Evolutionary conservation across 2,888 invertebrate species (phyloP).

Genomic region (Eugnorisma glareosa): DNA sequence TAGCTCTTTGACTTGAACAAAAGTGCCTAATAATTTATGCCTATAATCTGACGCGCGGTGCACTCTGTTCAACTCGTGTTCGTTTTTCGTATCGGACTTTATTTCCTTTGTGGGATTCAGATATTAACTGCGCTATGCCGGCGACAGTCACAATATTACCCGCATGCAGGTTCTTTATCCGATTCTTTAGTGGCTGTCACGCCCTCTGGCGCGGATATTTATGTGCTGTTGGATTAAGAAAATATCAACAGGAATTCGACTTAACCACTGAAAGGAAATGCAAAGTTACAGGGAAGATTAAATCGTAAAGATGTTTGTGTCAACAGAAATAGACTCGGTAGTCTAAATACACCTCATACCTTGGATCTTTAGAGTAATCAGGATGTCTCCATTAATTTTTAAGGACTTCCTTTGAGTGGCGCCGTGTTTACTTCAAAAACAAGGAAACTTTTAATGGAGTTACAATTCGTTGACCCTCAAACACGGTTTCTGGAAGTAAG

Average conservation of each 20-base stretch:
- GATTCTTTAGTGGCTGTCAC: slow-evolving; percentile 81
- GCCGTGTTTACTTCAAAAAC: slow-evolving; percentile 86
- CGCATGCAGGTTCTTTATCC: slow-evolving; percentile 79
- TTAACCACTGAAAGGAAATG: slow-evolving; percentile 70
- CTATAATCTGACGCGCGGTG: slow-evolving; percentile 88
- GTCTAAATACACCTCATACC: slow-evolving; percentile 78
- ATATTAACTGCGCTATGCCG: slow-evolving; percentile 84
- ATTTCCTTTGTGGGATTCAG: slow-evolving; percentile 84
- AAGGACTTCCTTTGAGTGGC: slow-evolving; percentile 88
- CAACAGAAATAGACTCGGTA: slow-evolving; percentile 80
- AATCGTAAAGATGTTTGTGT: slow-evolving; percentile 75
- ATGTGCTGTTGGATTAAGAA: slow-evolving; percentile 77
- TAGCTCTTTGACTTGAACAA: slow-evolving; percentile 88
- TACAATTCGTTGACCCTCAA: slow-evolving; percentile 86
- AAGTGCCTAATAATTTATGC: slow-evolving; percentile 90
- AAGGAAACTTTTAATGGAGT: slow-evolving; percentile 89
- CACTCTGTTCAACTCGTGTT: slow-evolving; percentile 80
- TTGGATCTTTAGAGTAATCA: slow-evolving; percentile 83
- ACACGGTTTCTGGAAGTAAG: slow-evolving; percentile 71
- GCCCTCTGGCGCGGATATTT: slow-evolving; percentile 74
- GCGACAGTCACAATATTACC: slow-evolving; percentile 87
- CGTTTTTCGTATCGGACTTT: slow-evolving; percentile 84
- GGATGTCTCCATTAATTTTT: slow-evolving; percentile 89
- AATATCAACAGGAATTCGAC: slow-evolving; percentile 74
- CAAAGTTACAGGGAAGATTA: slow-evolving; percentile 74